These are phyloP conservation scores for Scalopus aquaticus DNA, from an alignment of 2,113 vertebrate genomes.

Conservation along the genomic window DNA sequence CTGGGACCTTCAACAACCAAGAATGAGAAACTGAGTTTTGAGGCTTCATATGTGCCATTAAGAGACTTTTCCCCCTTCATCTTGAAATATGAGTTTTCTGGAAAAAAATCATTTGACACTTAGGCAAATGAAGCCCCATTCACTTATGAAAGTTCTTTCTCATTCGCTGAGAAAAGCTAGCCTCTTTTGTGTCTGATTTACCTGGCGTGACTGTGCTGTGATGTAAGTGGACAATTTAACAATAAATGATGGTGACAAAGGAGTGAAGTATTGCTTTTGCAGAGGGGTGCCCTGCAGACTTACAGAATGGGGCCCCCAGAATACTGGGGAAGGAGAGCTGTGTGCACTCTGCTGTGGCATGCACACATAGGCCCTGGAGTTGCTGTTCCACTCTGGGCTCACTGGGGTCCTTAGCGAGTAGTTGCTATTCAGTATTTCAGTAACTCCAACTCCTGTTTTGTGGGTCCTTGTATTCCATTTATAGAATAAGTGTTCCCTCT, in stretches of 20 bases:
- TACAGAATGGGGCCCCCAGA: conserved; percentile 1
- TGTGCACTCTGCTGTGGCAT: not conserved
- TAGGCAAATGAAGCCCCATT: conserved; percentile 23
- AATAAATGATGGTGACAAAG: conserved; percentile 20
- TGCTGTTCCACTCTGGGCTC: not conserved
- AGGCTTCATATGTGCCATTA: conserved; percentile 5
- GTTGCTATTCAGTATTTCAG: not conserved
- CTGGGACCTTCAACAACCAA: not conserved
- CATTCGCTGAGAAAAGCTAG: conserved; percentile 40
- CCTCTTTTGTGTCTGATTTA: conserved; percentile 39
- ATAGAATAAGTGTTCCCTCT: not conserved
- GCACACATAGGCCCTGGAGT: not conserved
- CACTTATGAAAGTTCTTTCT: conserved; percentile 42
- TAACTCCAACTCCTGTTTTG: not conserved
- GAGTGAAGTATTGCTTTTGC: conserved; percentile 12
- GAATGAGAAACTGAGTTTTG: conserved; percentile 24
- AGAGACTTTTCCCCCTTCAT: not conserved
- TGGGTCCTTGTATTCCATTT: not conserved
- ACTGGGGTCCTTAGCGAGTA: not conserved
- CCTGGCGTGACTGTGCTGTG: not conserved
- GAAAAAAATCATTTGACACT: conserved; percentile 1
- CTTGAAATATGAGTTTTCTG: conserved; percentile 37
- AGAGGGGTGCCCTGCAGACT: not conserved
- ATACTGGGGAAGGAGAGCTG: not conserved
- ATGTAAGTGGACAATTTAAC: not conserved